Evolutionary conservation across 2,888 invertebrate genomes (phyloP).

Genomic region (Drosophila greeni): DNA sequence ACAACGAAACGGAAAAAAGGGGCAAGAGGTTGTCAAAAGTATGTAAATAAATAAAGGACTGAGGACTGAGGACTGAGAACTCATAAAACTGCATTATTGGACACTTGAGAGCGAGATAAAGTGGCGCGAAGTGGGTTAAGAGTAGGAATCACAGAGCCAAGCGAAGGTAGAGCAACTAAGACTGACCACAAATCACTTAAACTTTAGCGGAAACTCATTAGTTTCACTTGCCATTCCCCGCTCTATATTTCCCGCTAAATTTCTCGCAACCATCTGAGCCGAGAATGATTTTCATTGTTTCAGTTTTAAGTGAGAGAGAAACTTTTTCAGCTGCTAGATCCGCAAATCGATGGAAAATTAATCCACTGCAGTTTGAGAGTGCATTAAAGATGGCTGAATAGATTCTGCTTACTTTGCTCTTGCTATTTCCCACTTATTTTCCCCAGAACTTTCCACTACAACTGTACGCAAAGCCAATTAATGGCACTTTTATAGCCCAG

Average conservation of each 20-base stretch:
- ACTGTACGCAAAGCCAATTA: constrained; percentile 21
- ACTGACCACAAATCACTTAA: constrained; percentile 56
- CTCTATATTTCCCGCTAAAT: constrained; percentile 12
- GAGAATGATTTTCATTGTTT: constrained; percentile 21
- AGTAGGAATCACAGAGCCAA: constrained; percentile 3
- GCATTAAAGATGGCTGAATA: constrained; percentile 15
- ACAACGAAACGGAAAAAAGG: constrained; percentile 3
- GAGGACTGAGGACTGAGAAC: constrained; percentile 39
- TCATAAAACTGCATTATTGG: constrained; percentile 59
- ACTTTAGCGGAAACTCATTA: constrained; percentile 65
- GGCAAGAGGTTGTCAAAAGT: constrained; percentile 28
- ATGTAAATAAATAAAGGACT: constrained; percentile 38
- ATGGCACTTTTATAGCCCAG: constrained; percentile 30
- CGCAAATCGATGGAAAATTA: constrained; percentile 36
- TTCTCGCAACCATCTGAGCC: constrained; percentile 25
- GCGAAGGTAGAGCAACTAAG: constrained; percentile 13
- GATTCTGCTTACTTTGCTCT: constrained; percentile 16
- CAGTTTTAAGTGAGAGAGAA: constrained; percentile 14
- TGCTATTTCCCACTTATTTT: constrained; percentile 29
- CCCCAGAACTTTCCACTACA: neutral
- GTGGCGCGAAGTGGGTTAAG: constrained; percentile 7
- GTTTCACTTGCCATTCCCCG: constrained; percentile 46
- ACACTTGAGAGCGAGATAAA: constrained; percentile 24
- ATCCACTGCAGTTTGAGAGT: constrained; percentile 25
- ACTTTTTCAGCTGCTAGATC: constrained; percentile 11